phyloP scores from a whole-genome alignment of 1,140 invertebrate species.

The Monochamus saltuarius region DNA sequence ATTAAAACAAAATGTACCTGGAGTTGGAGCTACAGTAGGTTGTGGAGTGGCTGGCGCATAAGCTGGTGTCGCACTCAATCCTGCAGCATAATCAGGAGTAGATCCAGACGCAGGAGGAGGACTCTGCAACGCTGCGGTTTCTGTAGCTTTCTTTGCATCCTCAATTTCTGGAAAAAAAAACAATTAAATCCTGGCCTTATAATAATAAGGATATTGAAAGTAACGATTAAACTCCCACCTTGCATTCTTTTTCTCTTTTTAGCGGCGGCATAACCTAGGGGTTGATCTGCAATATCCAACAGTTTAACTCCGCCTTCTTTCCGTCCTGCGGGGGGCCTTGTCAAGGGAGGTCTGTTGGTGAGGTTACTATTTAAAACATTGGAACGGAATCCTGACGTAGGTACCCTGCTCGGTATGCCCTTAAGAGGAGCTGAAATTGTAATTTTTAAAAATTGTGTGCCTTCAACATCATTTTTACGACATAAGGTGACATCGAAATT shows the following conservation, averaged over 20 bases:
- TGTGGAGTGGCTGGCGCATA: conserved; percentile 49
- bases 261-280: conserved; percentile 66
- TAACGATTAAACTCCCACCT: conserved; percentile 55
- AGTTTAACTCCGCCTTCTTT: conserved; percentile 92
- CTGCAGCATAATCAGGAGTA: conserved; percentile 54
- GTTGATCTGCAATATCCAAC: conserved; percentile 91
- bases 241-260: conserved; percentile 59
- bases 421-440: conserved; percentile 75
- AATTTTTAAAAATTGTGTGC: too few relatives aligned
- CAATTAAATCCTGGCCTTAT: too few relatives aligned
- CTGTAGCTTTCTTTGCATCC: conserved; percentile 71
- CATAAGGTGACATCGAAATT: too few relatives aligned
- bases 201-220: too few relatives aligned
- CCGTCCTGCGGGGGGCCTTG: conserved; percentile 58
- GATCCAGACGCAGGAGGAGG: conserved; percentile 52
- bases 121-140: conserved; percentile 56
- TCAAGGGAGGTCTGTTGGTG: conserved; percentile 53
- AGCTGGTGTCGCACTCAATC: conserved; percentile 56
- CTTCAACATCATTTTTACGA: too few relatives aligned
- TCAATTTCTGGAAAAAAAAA: conserved; percentile 65
- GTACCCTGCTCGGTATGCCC: conserved; percentile 82
- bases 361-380: conserved; percentile 56
- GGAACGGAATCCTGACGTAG: conserved; percentile 65
- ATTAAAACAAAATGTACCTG: too few relatives aligned
- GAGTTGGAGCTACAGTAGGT: conserved; percentile 36